Conservation (phyloP, 1,140 invertebrate species). For the Leguminivora glycinivorella region DNA sequence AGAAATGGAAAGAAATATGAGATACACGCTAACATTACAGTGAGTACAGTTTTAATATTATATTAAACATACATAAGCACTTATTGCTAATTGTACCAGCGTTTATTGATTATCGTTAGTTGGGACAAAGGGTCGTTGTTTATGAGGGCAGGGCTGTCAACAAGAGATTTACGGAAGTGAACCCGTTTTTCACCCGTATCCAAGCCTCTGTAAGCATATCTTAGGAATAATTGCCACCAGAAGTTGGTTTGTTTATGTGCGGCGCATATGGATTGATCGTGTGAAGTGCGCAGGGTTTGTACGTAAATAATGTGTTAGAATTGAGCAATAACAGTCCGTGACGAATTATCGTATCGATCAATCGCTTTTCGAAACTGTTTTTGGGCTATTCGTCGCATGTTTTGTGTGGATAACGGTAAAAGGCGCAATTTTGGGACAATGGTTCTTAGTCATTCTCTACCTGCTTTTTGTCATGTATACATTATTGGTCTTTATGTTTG, state of each 20-base stretch:
- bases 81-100: constrained; percentile 31
- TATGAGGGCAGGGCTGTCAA: constrained; percentile 78
- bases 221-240: neutral
- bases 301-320: constrained; percentile 35
- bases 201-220: neutral
- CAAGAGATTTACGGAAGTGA: constrained; percentile 73
- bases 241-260: constrained; percentile 24
- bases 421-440: constrained; percentile 71
- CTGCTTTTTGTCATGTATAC: constrained; percentile 61
- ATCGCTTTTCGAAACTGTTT: constrained; percentile 45
- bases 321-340: constrained; percentile 50
- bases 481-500: constrained; percentile 36
- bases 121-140: constrained; percentile 76
- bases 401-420: constrained; percentile 73
- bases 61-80: neutral
- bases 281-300: constrained; percentile 24
- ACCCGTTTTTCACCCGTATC: constrained; percentile 38
- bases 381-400: constrained; percentile 49
- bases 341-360: constrained; percentile 66
- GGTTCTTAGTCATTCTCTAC: constrained; percentile 68
- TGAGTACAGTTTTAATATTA: constrained; percentile 80
- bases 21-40: constrained; percentile 99
- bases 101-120: constrained; percentile 71
- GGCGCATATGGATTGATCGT: constrained; percentile 16
- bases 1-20: constrained; percentile 96